Evolutionary conservation across 2,888 invertebrate species (phyloP), one percentile per base, ranked within the genome.

Genomic region (Chirona hameri): DNA sequence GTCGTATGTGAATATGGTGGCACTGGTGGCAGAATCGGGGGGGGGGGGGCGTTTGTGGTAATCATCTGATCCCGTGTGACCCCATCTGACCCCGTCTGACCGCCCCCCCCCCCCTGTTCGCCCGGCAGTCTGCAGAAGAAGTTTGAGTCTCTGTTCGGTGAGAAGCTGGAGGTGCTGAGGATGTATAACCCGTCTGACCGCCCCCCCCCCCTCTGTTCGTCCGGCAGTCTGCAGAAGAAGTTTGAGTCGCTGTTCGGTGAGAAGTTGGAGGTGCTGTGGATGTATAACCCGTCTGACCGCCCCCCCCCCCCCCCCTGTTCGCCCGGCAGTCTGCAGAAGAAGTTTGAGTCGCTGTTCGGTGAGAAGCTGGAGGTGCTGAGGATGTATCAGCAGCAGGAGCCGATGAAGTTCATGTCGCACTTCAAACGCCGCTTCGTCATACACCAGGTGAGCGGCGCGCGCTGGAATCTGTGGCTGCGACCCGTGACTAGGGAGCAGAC

Each of bases 361-460:
- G 95, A 96, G 87, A 95, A 96, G 87, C 89, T 97, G 86, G 99
- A 99, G 89, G 98, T 76, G 31, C 95, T 99, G 2, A 90, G 98
- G 81, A 98, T 97, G 24, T 96, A 98, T 88, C 99, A 98, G 88
- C 99, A 99, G 88, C 99, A 99, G 89, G 99, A 99, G 89, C 98
- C 97, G 88, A 92, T 98, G 84, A 99, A 97, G 89, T 99, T 99
- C 87, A 93, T 99, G 92, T 95, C 99, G 3, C 99, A 99, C 88
- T 99, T 99, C 89, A 95, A 97, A 87, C 90, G 94, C 84, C 93
- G 96, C 88, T 98, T 99, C 89, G 93, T 99, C 72, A 97, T 99
- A 84, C 94, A 94, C 85, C 93, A 46, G 46, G 76, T 76, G 12
- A 21, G 46, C 72, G 69, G 93, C 84, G 97, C 97, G 81, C 95